Percentiles rank a stretch among this genome's conserved stretches.
phyloP scores from a whole-genome alignment of 37 sponge, comb jelly and placozoan genomes.

The Theonella swinhoei region DNA sequence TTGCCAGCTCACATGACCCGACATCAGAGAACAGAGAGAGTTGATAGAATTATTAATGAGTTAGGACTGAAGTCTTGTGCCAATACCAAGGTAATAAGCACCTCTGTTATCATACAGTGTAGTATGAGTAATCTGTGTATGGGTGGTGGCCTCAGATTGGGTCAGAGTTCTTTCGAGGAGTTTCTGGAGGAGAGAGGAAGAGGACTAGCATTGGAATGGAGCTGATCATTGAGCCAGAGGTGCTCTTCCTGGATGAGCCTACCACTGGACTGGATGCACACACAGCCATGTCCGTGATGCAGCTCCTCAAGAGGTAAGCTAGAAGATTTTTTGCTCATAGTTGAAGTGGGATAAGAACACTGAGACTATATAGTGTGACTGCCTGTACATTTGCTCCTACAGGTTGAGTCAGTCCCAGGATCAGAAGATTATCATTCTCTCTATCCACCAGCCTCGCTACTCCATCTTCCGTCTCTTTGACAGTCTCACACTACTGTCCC shows the following conservation, averaged over 20 bases:
- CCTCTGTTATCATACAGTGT: no score
- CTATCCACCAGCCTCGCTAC: conserved; percentile 91
- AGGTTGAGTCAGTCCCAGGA: no score
- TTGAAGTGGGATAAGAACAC: no score
- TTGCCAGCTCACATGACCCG: conserved; percentile 42
- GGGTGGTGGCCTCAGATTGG: no score
- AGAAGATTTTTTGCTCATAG: no score
- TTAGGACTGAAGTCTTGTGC: conserved; percentile 57
- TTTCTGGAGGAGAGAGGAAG: conserved; percentile 91
- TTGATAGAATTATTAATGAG: conserved; percentile 69
- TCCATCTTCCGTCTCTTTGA: conserved; percentile 82
- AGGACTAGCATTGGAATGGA: conserved; percentile 92
- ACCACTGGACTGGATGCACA: no score
- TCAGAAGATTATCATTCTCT: no score
- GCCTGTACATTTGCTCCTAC: no score
- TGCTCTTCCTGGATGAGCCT: no score
- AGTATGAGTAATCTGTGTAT: no score
- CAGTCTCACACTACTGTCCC: conserved; percentile 69
- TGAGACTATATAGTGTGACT: no score
- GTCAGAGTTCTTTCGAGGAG: conserved; percentile 76
- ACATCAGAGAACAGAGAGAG: conserved; percentile 53
- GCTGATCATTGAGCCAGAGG: conserved; percentile 80
- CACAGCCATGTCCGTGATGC: conserved; percentile 80
- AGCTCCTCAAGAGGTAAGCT: conserved; percentile 71
- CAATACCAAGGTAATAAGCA: conserved; percentile 50